Evolutionary conservation across 2,888 invertebrate genomes (phyloP).

Genomic region (Macropis europaea): DNA sequence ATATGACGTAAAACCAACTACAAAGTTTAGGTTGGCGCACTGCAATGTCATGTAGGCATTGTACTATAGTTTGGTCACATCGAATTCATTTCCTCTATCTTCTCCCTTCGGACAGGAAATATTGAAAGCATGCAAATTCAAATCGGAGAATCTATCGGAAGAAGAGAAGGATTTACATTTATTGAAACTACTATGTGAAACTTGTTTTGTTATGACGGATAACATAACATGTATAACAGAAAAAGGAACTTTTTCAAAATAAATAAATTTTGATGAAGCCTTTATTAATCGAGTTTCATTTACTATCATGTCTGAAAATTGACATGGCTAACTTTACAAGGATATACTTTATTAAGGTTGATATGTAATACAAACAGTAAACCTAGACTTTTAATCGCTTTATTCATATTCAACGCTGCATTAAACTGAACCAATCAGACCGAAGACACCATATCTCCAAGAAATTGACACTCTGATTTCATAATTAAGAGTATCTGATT

Average conservation of each 20-base stretch:
- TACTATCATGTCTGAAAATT: no score
- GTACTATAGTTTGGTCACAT: constrained; percentile 28
- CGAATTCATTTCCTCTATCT: constrained; percentile 22
- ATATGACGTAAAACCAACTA: constrained; percentile 38
- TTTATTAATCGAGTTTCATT: no score
- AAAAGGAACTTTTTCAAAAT: background rate
- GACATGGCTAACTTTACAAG: no score
- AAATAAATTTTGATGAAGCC: background rate
- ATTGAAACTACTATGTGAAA: constrained; percentile 32
- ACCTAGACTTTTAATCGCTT: no score
- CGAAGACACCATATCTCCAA: no score
- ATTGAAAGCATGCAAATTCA: constrained; percentile 32
- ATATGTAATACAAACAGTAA: no score
- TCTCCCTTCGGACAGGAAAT: constrained; percentile 21
- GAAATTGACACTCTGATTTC: no score
- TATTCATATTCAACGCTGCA: no score
- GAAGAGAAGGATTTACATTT: constrained; percentile 32
- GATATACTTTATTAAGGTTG: no score
- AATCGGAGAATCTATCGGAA: constrained; percentile 21
- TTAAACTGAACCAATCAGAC: no score
- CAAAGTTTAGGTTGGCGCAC: constrained; percentile 4
- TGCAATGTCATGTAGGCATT: background rate
- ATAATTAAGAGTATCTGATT: no score
- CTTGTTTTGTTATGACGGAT: constrained; percentile 25
- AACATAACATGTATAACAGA: constrained; percentile 14